Evolutionary conservation across 2,113 vertebrate genomes (phyloP), one percentile per base, ranked within the genome.

Genomic region (Myxocyprinus asiaticus): DNA sequence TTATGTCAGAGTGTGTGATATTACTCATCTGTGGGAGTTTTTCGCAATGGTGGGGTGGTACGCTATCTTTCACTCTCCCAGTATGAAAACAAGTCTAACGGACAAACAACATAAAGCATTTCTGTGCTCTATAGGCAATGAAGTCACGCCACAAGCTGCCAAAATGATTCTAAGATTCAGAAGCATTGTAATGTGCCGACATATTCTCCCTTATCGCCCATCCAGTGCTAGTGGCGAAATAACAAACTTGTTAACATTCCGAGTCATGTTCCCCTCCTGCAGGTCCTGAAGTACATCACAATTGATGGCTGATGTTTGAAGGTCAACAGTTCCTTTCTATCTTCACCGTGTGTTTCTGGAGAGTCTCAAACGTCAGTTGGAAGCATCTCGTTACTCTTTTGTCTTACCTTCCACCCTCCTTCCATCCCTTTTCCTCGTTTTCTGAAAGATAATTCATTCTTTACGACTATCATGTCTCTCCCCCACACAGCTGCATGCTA

Each of bases 311-410:
- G 5, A 67, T 42, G 51, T 84, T 83, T 89, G 79, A 76, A 85
- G 81, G 81, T 86, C 84, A 87, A 82, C 83, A 53, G 59, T 79
- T 45, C 9, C 11, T 42, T 43, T 33, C 82, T 84, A 83, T 86
- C 82, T 88, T 83, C 67, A 82, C 75, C 59, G 74, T 77, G 56
- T 48, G 82, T 81, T 73, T 88, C 89, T 91, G 90, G 88, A 48
- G 88, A 85, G 85, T 88, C 81, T 92, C 91, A 88, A 65, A 69
- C 70, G 77, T 86, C 85, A 83, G 14, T 83, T 88, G 81, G 55
- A 77, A 80, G 69, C 85, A 85, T 82, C 75, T 85, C 71, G 77
- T 83, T 81, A 85, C 86, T 87, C 80, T 82, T 82, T 53, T 22
- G 81, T 87, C 83, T 86, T 86, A 81, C 77, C 86, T 79, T 68